Evolutionary conservation across 2,888 invertebrate species (phyloP), one percentile per base, ranked within the genome.

Genomic region (Phania funesta): DNA sequence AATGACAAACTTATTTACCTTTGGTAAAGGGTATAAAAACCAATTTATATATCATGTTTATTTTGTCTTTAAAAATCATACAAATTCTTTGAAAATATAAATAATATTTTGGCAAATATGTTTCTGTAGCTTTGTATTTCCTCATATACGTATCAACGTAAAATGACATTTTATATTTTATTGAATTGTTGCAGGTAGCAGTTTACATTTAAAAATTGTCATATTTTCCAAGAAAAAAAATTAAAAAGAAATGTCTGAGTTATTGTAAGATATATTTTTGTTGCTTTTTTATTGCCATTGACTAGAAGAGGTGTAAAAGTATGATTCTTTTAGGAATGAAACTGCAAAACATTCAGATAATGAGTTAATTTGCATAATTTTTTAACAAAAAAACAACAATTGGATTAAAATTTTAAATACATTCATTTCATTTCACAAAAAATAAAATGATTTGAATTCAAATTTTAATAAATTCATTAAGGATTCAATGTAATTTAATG

Each of bases 101-200:
- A 48, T 48, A 16, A 6, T 26, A 26, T 20, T 18, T 1, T 54
- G 18, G 32, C 1, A 24, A 1, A 16, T 9, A n/a, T 24, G 35
- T n/a, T 18, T 18, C 2, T 44, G 24, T 60, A 32, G 16, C 20
- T 32, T 13, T 22, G 35, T 38, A n/a, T 35, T 50, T 24, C 7
- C 7, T 4, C 29, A 29, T 29, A 7, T 29, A 29, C n/a, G n/a
- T n/a, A n/a, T n/a, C n/a, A n/a, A n/a, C n/a, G n/a, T n/a, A n/a
- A n/a, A n/a, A 29, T 29, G 4, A 7, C 29, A 11, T 58, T 5
- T 13, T 5, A 13, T 32, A 5, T 60, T 24, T 48, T 22, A 44
- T 67, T 32, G 9, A 16, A 60, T 52, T 60, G 24, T 62, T 60
- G 8, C 56, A 71, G 71, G 41, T 71, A 56, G 20, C 38, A 71